Evolutionary conservation across 1,140 invertebrate species (phyloP).

Genomic region (Halyomorpha halys): DNA sequence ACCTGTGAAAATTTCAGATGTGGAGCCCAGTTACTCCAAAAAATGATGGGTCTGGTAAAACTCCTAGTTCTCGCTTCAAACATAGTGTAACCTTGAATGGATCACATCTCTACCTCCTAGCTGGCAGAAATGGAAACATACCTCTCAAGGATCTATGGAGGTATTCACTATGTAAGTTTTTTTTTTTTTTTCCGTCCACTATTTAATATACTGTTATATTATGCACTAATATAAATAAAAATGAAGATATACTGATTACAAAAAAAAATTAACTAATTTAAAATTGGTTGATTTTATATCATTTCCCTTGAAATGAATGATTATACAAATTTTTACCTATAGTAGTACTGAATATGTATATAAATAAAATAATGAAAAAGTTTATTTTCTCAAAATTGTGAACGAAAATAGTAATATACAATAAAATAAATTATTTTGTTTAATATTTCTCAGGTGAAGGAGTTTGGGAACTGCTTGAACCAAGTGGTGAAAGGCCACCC

Average conservation of each 20-base stretch:
- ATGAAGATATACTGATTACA: too few species aligned
- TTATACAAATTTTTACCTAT: too few species aligned
- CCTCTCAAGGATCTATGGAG: conserved; percentile 77
- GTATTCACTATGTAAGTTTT: conserved; percentile 60
- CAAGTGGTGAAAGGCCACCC: conserved; percentile 58
- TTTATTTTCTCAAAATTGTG: too few species aligned
- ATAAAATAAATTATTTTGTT: too few species aligned
- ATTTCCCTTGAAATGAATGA: too few species aligned
- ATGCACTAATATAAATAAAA: too few species aligned
- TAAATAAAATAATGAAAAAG: too few species aligned
- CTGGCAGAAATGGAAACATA: conserved; percentile 69
- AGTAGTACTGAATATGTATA: too few species aligned
- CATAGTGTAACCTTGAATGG: conserved; percentile 68
- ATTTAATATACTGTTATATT: too few species aligned
- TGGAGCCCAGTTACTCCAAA: conserved; percentile 30
- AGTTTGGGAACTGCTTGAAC: conserved; percentile 57
- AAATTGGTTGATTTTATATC: too few species aligned
- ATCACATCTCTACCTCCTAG: conserved; percentile 66
- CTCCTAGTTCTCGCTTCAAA: conserved; percentile 42
- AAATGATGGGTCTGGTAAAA: conserved; percentile 24
- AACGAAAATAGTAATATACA: too few species aligned
- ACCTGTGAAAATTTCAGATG: conserved; percentile 27
- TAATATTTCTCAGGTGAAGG: conserved; percentile 44
- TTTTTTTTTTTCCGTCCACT: neutral
- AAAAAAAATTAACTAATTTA: too few species aligned